Base-by-base conservation (phyloP, 92 coral and sea anemone genomes). In the Isaurus tuberculatus region DNA sequence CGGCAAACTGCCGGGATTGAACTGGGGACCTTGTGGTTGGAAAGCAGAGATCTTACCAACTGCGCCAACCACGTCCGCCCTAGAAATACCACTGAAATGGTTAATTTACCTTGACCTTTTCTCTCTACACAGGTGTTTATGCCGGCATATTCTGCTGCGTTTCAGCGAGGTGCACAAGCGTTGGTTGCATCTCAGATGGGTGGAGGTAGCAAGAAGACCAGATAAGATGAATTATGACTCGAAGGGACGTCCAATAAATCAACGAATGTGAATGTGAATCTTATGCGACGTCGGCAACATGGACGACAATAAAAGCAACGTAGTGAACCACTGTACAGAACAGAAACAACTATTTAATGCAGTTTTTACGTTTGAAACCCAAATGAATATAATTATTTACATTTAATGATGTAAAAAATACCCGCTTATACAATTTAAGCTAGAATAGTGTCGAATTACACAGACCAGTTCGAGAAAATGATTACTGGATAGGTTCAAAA, bases 151-250 rank as follows among this genome's bases (percentile, higher is more conserved):
- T 84, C 86, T 25, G 89, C 92, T 3, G 84, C 92, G 19, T 80
- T 94, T 78, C 90, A 91, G 82, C 92, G 94, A 51, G 98, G 98
- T 23, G 83, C 88, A 8, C 92, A 88, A 79, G 98, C 98, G 1
- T 85, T 94, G 8, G 88, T 79, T 14, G 83, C 92, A 1, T 80
- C 92, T 11, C 83, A 89, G 36, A 32, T 77, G 82, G 70, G 82
- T 32, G 70, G 82, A 6, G 46, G 46, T 6, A 77, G 46, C 53
- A 77, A 77, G 49, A 77, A 77, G n/a, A 55, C 69, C 15, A 77
- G 82, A 77, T 77, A 34, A 77, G 15, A 58, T 17, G 2, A 22
- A 1, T 57, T 22, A 55, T 26, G 13, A 1, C 31, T 26, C 17
- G 27, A 22, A 27, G 17, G 32, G 30, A 57, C 9, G 46, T 25